Percentiles rank a stretch among this genome's conserved stretches.
These are phyloP conservation scores for Penaeus japonicus DNA, from an alignment of 1,140 invertebrate genomes.

Conservation along the genomic window DNA sequence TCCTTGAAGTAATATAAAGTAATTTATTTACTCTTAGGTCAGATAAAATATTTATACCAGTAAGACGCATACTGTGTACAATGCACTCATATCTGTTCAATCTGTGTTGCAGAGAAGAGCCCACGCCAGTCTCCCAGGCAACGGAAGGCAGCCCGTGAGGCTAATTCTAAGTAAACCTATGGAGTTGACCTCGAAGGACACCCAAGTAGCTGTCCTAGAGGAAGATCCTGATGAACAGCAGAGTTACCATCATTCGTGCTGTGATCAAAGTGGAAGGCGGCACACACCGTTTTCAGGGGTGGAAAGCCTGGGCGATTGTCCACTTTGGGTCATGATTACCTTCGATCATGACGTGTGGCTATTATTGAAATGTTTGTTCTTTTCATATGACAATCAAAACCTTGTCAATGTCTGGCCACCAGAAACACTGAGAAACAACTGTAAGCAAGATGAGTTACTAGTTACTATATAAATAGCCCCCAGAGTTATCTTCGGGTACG, in stretches of 20 bases:
- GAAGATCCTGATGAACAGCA: not conserved
- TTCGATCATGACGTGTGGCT: too few relatives aligned
- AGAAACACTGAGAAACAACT: too few relatives aligned
- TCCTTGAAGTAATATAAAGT: not conserved
- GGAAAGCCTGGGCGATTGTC: too few relatives aligned
- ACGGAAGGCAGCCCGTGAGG: constrained; percentile 47
- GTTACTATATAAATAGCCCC: constrained; percentile 40
- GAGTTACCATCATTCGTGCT: not conserved
- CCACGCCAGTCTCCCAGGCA: constrained; percentile 47
- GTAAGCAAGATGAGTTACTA: not conserved
- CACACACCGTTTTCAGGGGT: too few relatives aligned
- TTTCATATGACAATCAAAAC: not conserved
- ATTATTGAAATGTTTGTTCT: too few relatives aligned
- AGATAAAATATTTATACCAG: not conserved
- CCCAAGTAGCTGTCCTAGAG: not conserved
- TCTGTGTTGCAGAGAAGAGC: constrained; percentile 15
- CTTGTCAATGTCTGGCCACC: not conserved
- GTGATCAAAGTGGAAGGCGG: not conserved
- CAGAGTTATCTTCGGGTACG: constrained; percentile 41
- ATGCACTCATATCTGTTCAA: not conserved
- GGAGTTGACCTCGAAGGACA: constrained; percentile 7
- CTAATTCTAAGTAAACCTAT: constrained; percentile 53
- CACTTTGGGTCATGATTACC: too few relatives aligned
- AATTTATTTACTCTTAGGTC: not conserved
- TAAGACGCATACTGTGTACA: not conserved